Evolutionary conservation across 2,888 invertebrate species (phyloP), one percentile per base, ranked within the genome.

Genomic region (Deroplatys truncata): DNA sequence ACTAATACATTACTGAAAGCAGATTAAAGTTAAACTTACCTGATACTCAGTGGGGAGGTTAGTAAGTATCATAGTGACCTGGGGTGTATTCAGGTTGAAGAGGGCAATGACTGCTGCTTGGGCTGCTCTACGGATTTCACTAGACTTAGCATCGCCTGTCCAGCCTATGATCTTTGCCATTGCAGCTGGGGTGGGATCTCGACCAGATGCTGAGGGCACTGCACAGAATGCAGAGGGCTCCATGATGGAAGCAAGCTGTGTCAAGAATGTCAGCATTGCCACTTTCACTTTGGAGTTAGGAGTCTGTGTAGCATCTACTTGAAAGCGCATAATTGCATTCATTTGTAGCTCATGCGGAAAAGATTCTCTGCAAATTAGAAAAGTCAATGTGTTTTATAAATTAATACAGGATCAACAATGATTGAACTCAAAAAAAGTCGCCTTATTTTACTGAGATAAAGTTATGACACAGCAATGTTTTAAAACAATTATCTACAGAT

Each of bases 261-360:
- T 94, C 85, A 95, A 92, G 93, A 97, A 97, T 35, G 96, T 96
- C 84, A 98, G 93, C 49, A 97, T 97, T 8, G 97, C 96, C 89
- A 96, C 95, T 93, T 97, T 97, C 20, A 97, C 97, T 92, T 96
- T 96, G 0, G 96, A 95, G 91, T 98, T 98, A 2, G 98, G 99
- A 0, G 98, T 98, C 92, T 99, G 98, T 4, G 98, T 98, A 29
- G 97, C 96, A 93, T 99, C 99, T 90, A 97, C 97, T 89, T 99
- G 94, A 94, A 98, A 98, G 93, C 95, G 94, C 92, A 95, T 94
- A 35, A 96, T 93, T 84, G 94, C 94, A 90, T 94, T 94, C 92
- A 96, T 94, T 92, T 96, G 95, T 88, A 94, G 93, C 91, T 95
- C 95, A 88, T 94, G 94, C n/a, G 95, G 94, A 93, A 96, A 96